A percentile compares a stretch with the other conserved stretches of the same genome.
Evolutionary conservation across 2,888 invertebrate species (phyloP).

Genomic region (Mamestra brassicae): DNA sequence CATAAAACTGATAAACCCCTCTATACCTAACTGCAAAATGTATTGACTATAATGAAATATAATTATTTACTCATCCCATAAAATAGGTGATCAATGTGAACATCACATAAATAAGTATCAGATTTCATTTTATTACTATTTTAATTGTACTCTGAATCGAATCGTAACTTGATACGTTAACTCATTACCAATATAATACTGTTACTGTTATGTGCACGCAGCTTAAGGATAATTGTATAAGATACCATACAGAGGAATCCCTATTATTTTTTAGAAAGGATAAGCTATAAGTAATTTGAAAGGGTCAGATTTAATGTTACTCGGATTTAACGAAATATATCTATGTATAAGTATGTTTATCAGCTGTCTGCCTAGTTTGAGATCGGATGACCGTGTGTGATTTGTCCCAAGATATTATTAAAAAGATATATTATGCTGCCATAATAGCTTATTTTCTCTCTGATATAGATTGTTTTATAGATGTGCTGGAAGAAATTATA

Average conservation of each 20-base stretch:
- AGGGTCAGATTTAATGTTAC: conserved; percentile 40
- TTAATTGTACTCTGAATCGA: conserved; percentile 13
- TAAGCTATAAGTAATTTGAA: conserved; percentile 33
- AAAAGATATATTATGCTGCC: neutral
- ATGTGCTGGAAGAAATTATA: neutral
- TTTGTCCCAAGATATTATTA: too few species aligned
- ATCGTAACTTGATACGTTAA: neutral
- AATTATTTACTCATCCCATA: neutral
- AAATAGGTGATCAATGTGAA: conserved; percentile 11
- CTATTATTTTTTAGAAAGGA: conserved; percentile 43
- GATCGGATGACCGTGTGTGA: too few species aligned
- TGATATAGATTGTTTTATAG: neutral
- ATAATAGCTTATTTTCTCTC: conserved; percentile 5
- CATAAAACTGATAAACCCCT: neutral
- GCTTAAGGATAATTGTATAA: conserved; percentile 38
- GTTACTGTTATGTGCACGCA: conserved; percentile 13
- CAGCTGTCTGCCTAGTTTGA: too few species aligned
- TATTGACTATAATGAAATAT: neutral
- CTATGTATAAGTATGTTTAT: too few species aligned
- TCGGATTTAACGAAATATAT: conserved; percentile 15
- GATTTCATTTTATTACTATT: conserved; percentile 19
- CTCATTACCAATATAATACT: neutral
- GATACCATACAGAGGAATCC: conserved; percentile 33
- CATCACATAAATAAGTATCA: neutral
- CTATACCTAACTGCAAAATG: neutral